A percentile compares a stretch with the other conserved stretches of the same genome.
These are phyloP conservation scores for Tigriopus californicus DNA, from an alignment of 2,888 invertebrate genomes.

Conservation along the genomic window DNA sequence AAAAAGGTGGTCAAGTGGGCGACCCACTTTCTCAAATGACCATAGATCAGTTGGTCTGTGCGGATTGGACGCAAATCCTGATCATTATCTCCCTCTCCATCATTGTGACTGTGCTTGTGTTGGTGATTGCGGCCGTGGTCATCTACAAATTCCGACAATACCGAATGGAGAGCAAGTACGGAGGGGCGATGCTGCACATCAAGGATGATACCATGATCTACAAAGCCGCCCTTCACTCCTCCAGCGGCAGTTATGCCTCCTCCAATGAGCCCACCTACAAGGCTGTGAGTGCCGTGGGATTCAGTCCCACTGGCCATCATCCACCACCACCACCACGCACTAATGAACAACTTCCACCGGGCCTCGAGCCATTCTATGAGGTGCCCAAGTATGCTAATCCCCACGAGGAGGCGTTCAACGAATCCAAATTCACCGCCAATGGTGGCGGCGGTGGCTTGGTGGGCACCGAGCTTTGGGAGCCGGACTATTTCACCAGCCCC, in stretches of 20 bases:
- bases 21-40: neutral
- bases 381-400: neutral
- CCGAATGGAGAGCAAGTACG: neutral
- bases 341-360: neutral
- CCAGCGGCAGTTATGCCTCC: neutral
- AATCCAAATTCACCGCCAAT: neutral
- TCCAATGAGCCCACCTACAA: neutral
- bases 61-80: constrained; percentile 1
- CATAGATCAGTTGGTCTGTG: constrained; percentile 7
- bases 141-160: neutral
- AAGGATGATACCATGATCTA: constrained; percentile 14
- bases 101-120: constrained; percentile 1
- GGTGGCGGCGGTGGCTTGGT: no score
- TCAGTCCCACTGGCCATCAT: neutral
- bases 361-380: constrained; percentile 11
- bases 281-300: neutral
- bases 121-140: neutral
- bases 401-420: neutral
- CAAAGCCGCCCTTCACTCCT: neutral
- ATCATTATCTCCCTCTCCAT: neutral
- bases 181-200: neutral
- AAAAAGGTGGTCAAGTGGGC: neutral
- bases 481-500: neutral
- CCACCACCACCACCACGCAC: no score
- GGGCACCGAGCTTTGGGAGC: constrained; percentile 9